These are phyloP conservation scores for Thripadectes ignobilis DNA, from an alignment of 2,797 vertebrate species.

Conservation along the genomic window DNA sequence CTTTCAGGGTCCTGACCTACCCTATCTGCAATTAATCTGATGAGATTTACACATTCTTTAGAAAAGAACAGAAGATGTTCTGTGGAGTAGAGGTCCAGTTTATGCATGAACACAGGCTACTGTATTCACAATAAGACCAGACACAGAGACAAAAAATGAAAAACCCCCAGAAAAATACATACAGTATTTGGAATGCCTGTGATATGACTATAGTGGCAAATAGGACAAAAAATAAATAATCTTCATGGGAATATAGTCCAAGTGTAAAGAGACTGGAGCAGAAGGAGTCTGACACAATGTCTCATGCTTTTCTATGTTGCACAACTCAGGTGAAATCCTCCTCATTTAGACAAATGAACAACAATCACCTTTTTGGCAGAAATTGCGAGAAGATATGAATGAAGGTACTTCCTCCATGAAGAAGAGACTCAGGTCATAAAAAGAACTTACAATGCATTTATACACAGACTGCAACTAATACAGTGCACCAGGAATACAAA, in stretches of 20 bases:
- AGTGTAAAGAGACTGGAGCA: neutral
- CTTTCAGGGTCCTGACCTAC: neutral
- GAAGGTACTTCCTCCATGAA: neutral
- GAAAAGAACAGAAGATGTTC: neutral
- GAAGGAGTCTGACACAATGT: neutral
- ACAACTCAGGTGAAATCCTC: neutral
- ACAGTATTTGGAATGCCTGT: neutral
- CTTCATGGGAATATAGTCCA: neutral
- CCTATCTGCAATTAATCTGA: neutral
- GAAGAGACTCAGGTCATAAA: neutral
- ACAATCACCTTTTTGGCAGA: neutral
- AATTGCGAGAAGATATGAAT: neutral
- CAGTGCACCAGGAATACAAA: neutral
- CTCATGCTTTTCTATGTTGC: neutral
- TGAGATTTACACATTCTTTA: neutral
- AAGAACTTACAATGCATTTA: neutral
- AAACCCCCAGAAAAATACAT: neutral
- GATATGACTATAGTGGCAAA: neutral
- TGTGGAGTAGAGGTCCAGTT: neutral
- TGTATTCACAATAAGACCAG: neutral
- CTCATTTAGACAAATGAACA: neutral
- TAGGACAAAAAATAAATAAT: neutral
- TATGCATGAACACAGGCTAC: neutral
- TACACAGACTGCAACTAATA: neutral
- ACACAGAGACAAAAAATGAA: neutral